These are phyloP conservation scores for Phenacoccus solenopsis DNA, from an alignment of 1,140 invertebrate genomes.

Conservation along the genomic window DNA sequence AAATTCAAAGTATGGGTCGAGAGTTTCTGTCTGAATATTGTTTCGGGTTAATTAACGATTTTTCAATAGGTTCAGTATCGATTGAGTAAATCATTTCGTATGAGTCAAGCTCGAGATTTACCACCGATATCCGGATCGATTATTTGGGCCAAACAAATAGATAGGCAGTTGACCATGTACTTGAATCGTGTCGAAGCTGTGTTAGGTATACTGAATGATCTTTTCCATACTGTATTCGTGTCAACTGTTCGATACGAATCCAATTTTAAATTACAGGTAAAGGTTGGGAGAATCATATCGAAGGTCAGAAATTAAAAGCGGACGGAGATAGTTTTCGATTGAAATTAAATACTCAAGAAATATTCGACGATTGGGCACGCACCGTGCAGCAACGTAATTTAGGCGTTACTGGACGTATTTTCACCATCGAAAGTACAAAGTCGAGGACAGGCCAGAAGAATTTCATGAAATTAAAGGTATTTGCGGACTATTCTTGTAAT, in stretches of 20 bases:
- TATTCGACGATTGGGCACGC: slow-evolving; percentile 95
- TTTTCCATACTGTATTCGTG: no score
- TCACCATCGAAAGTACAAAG: slow-evolving; percentile 78
- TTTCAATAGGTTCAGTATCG: slow-evolving; percentile 28
- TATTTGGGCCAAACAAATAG: slow-evolving; percentile 98
- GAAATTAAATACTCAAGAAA: slow-evolving; percentile 89
- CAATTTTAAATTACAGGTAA: slow-evolving; percentile 50
- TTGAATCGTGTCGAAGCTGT: slow-evolving; percentile 95
- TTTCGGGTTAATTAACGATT: not conserved
- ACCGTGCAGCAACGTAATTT: slow-evolving; percentile 90
- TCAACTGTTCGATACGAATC: not conserved
- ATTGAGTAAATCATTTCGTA: slow-evolving; percentile 73
- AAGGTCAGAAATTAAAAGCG: slow-evolving; percentile 94
- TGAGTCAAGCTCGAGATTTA: slow-evolving; percentile 82
- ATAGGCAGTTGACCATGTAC: slow-evolving; percentile 93
- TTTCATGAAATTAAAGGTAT: slow-evolving; percentile 78
- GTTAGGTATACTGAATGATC: slow-evolving; percentile 46
- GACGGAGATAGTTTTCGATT: slow-evolving; percentile 94
- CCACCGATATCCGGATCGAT: slow-evolving; percentile 95
- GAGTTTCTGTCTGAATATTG: not conserved
- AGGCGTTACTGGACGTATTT: slow-evolving; percentile 85
- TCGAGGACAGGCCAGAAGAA: slow-evolving; percentile 73
- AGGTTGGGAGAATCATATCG: slow-evolving; percentile 98
- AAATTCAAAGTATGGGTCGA: slow-evolving; percentile 74
- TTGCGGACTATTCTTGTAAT: not conserved